Conservation (phyloP, 2,797 vertebrate genomes). For the Lithobates sylvaticus region DNA sequence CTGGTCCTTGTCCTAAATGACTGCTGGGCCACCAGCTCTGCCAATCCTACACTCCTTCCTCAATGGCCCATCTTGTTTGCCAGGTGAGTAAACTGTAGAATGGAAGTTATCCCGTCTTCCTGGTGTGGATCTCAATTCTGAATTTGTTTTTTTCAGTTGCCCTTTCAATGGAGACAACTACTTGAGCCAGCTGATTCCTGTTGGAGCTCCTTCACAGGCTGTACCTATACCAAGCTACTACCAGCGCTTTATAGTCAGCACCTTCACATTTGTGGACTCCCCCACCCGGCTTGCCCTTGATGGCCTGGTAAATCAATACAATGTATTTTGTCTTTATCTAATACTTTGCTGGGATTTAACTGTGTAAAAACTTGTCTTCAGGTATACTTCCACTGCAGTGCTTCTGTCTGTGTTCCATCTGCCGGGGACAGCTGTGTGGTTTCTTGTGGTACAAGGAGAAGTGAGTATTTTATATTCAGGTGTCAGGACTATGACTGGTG, state of each 20-base stretch:
- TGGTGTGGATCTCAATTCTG: neutral
- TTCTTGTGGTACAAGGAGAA: conserved; percentile 58
- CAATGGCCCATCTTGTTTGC: conserved; percentile 73
- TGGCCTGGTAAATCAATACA: conserved; percentile 64
- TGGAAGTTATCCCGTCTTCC: neutral
- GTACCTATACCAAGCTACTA: conserved; percentile 69
- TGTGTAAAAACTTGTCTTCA: conserved; percentile 15
- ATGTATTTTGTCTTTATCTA: too few species aligned
- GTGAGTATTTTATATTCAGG: conserved; percentile 57
- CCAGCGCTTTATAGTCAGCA: conserved; percentile 69
- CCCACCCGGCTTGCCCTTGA: conserved; percentile 61
- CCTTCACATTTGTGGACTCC: conserved; percentile 71
- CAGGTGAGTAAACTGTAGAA: conserved; percentile 62
- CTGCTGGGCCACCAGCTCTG: conserved; percentile 72
- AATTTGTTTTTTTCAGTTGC: conserved; percentile 68
- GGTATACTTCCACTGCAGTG: conserved; percentile 75
- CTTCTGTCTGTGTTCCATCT: conserved; percentile 61
- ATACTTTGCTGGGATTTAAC: too few species aligned
- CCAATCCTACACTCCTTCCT: conserved; percentile 40
- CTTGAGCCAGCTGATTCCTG: conserved; percentile 61
- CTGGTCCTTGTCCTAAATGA: conserved; percentile 67
- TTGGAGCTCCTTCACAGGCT: fast-evolving
- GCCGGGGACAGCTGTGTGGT: conserved; percentile 48
- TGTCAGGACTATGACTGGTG: too few species aligned
- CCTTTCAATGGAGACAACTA: conserved; percentile 74